These are phyloP conservation scores for Cynoglossus semilaevis DNA, from an alignment of 2,113 vertebrate species.

Conservation along the genomic window DNA sequence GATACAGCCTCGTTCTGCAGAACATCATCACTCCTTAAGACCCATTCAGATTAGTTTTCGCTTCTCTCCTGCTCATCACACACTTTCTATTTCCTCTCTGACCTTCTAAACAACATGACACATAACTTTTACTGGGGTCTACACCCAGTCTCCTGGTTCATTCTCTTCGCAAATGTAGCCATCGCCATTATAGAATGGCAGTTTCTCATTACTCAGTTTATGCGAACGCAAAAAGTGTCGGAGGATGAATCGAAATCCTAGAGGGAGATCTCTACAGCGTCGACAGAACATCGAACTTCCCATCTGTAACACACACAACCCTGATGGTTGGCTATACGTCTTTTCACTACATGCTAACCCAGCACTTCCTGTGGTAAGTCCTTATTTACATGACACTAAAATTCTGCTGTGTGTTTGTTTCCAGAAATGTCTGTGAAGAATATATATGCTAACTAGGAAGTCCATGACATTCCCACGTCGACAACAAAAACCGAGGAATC, in stretches of 20 bases:
- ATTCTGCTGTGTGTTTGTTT: slow-evolving; percentile 43
- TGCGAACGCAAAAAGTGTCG: not conserved
- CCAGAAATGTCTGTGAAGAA: slow-evolving; percentile 28
- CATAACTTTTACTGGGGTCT: slow-evolving; percentile 53
- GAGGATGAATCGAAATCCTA: slow-evolving; percentile 1
- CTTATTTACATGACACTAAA: slow-evolving; percentile 22
- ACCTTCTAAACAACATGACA: slow-evolving; percentile 28
- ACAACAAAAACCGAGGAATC: slow-evolving; percentile 10
- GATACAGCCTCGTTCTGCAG: not conserved
- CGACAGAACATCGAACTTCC: not conserved
- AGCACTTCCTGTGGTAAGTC: not conserved
- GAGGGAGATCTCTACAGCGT: not conserved
- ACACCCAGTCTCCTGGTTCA: slow-evolving; percentile 68
- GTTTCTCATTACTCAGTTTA: slow-evolving; percentile 37
- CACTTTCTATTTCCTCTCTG: not conserved
- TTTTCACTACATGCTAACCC: not conserved
- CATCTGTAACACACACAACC: slow-evolving; percentile 2
- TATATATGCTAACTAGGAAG: slow-evolving; percentile 2
- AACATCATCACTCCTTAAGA: slow-evolving; percentile 14
- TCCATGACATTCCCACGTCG: slow-evolving; percentile 10
- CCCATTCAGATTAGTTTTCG: slow-evolving; percentile 9
- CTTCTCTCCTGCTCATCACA: not conserved
- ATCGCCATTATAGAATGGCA: slow-evolving; percentile 55
- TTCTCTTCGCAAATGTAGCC: slow-evolving; percentile 46
- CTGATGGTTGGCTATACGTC: slow-evolving; percentile 19